Percentiles rank a stretch among this genome's conserved stretches.
Conservation (phyloP, 2,888 invertebrate species). For the Hoplodrina ambigua region DNA sequence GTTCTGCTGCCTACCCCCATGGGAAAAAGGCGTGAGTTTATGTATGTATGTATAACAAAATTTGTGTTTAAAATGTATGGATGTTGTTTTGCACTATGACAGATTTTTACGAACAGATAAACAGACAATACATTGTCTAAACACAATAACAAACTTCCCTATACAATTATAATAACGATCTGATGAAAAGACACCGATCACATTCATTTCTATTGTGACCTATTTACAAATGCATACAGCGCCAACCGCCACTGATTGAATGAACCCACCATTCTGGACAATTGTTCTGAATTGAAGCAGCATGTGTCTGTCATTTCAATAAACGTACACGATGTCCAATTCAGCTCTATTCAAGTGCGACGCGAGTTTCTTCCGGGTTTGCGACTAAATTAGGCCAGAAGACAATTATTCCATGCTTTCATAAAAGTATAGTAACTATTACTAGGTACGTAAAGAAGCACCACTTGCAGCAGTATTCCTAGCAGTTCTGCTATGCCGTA, state of each 20-base stretch:
- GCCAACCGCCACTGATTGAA: conserved; percentile 26
- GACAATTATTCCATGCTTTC: too few relatives aligned
- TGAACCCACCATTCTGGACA: conserved; percentile 21
- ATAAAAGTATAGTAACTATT: too few relatives aligned
- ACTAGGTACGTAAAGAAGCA: too few relatives aligned
- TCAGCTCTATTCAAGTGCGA: background rate
- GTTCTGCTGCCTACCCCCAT: too few relatives aligned
- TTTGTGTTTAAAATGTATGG: too few relatives aligned
- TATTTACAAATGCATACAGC: conserved; percentile 32
- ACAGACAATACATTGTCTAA: background rate
- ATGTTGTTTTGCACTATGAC: too few relatives aligned
- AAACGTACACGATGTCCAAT: conserved; percentile 4
- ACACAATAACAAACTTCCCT: background rate
- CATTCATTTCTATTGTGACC: conserved; percentile 37
- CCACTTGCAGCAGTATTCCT: too few relatives aligned
- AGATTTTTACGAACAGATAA: too few relatives aligned
- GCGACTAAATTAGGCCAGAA: background rate
- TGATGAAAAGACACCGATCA: background rate
- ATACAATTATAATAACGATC: conserved; percentile 9
- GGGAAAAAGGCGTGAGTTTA: too few relatives aligned
- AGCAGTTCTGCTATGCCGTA: too few relatives aligned
- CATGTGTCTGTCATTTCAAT: conserved; percentile 34
- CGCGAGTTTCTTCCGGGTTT: background rate
- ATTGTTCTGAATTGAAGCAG: conserved; percentile 41
- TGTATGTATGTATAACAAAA: too few relatives aligned